Evolutionary conservation across 2,113 vertebrate species (phyloP), one percentile per base, ranked within the genome.

Genomic region (Erpornis zantholeuca): DNA sequence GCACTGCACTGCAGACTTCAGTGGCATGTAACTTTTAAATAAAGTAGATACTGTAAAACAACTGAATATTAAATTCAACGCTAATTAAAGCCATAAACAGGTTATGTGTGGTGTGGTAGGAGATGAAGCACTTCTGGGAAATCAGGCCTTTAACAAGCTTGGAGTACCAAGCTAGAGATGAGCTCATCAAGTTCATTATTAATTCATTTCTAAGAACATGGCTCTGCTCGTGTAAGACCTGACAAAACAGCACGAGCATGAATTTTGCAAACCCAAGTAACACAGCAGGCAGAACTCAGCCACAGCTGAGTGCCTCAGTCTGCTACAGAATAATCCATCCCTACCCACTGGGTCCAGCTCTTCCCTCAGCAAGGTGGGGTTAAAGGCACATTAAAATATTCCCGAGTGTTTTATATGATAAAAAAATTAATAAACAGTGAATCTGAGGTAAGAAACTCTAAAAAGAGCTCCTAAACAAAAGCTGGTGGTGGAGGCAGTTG

Each of bases 171-270:
- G 59, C 20, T 15, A 38, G 76, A 85, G 90, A 90, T 81, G 82
- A 91, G 79, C 83, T 96, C 92, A 90, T 94, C 78, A 95, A 77
- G 86, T 86, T 77, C 88, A 97, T 97, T 86, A 94, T 86, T 94
- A 78, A 96, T 95, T 96, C 80, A 96, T 96, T 78, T 82, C 86
- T 70, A 50, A 93, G 95, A 96, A 94, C 92, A 92, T 19, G n/a
- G 54, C 78, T 64, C 22, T 68, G 91, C 73, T 91, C 59, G 5
- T 95, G 68, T 91, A 81, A 78, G 92, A 94, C 49, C 66, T 87
- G 95, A 90, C 53, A 93, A 75, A 94, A 70, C 86, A 96, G 95
- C 57, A 77, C 9, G 29, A 82, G 47, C 75, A 92, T 90, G 94
- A 86, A 88, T 97, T 89, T 90, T 97, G 92, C 80, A 96, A 95